Evolutionary conservation across 2,113 vertebrate genomes (phyloP).

Genomic region (Pristiophorus japonicus): DNA sequence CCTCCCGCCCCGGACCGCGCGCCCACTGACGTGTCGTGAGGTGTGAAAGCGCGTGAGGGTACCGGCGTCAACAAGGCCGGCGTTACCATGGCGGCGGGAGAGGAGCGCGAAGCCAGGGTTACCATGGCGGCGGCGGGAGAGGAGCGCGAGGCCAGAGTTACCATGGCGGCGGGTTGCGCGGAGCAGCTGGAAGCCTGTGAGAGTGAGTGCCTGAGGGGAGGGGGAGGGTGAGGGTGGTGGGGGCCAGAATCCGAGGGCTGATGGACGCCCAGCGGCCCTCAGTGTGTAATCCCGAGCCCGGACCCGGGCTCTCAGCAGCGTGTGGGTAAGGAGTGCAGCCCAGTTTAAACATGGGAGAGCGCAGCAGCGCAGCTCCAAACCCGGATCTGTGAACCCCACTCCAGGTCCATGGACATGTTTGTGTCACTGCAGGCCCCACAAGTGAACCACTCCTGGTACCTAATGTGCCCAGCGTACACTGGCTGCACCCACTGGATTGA

Average conservation of each 20-base stretch:
- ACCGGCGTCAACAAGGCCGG: no score
- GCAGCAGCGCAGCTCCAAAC: neutral
- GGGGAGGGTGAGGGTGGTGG: no score
- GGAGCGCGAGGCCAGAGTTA: constrained; percentile 33
- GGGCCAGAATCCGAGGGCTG: neutral
- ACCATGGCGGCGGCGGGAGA: neutral
- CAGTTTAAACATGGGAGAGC: no score
- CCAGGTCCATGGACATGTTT: no score
- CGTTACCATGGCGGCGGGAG: constrained; percentile 8
- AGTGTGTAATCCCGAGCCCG: neutral
- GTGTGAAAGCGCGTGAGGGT: constrained; percentile 38
- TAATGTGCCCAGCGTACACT: no score
- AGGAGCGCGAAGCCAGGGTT: neutral
- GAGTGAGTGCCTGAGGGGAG: neutral
- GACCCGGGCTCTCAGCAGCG: no score
- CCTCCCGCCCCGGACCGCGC: neutral
- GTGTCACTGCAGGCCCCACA: no score
- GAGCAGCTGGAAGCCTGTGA: constrained; percentile 31
- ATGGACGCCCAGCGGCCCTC: no score
- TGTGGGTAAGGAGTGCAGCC: neutral
- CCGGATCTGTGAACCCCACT: no score
- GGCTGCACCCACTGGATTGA: no score
- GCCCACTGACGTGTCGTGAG: constrained; percentile 38
- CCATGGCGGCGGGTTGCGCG: constrained; percentile 18
- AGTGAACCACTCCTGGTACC: no score